Conservation (phyloP, 2,888 invertebrate species). For the Agriopis leucophaearia region DNA sequence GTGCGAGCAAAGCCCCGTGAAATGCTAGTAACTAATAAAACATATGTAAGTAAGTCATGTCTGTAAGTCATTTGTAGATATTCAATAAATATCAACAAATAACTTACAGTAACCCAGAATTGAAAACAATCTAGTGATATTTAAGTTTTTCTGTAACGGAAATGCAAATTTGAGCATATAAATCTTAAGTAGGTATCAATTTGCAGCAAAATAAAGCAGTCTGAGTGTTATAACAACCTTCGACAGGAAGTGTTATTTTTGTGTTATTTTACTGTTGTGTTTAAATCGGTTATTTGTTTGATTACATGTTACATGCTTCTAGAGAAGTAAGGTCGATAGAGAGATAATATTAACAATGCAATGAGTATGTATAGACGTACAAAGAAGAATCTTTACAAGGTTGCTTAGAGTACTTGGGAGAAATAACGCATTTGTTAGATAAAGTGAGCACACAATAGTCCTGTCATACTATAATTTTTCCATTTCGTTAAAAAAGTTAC, state of each 20-base stretch:
- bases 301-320: constrained; percentile 37
- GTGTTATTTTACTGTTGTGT: constrained; percentile 26
- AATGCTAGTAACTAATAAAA: no score
- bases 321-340: constrained; percentile 26
- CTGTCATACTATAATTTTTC: no score
- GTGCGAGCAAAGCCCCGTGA: no score
- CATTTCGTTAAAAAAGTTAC: no score
- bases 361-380: constrained; percentile 1
- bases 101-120: background rate
- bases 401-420: constrained; percentile 9
- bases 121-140: background rate
- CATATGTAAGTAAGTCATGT: no score
- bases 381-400: constrained; percentile 19
- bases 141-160: constrained; percentile 7
- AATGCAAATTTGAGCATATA: constrained; percentile 7
- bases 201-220: constrained; percentile 10
- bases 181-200: constrained; percentile 13
- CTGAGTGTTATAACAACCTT: constrained; percentile 7
- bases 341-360: constrained; percentile 36
- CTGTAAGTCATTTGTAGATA: no score
- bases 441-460: background rate
- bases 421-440: background rate
- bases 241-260: constrained; percentile 14
- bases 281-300: constrained; percentile 28
- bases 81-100: constrained; percentile 2